Conservation (phyloP, 2,888 invertebrate species). For the Drosophila monieri region DNA sequence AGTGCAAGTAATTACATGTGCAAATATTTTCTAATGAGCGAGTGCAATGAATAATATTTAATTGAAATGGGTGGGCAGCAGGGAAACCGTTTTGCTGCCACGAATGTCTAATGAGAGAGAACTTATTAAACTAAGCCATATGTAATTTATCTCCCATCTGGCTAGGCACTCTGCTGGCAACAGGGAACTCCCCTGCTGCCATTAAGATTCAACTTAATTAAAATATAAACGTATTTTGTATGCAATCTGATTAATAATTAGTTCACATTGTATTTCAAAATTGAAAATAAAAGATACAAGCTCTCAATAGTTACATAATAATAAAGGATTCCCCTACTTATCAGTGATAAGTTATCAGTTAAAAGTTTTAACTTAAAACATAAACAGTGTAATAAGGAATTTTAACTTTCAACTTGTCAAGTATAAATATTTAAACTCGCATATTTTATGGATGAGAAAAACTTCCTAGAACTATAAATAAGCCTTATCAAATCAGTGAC, state of each 20-base stretch:
- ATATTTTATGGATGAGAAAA: conserved; percentile 1
- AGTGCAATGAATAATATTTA: conserved; percentile 67
- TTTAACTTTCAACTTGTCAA: neutral
- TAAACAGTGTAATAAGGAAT: neutral
- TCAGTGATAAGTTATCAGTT: no score
- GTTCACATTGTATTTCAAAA: neutral
- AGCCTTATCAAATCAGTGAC: conserved; percentile 13
- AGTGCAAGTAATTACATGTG: conserved; percentile 67
- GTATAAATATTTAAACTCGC: neutral
- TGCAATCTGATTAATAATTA: neutral
- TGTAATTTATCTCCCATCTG: neutral
- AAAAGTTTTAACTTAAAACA: no score
- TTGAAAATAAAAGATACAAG: no score
- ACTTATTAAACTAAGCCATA: conserved; percentile 29
- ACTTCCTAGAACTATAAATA: conserved; percentile 37
- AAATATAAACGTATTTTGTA: conserved; percentile 3
- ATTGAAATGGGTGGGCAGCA: conserved; percentile 40
- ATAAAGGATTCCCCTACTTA: no score
- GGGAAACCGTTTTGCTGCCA: conserved; percentile 29
- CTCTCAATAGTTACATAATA: no score
- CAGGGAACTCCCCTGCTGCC: conserved; percentile 7
- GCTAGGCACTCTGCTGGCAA: conserved; percentile 12
- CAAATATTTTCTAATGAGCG: conserved; percentile 74
- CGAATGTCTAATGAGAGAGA: conserved; percentile 36
- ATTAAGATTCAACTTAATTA: conserved; percentile 20